Conservation (phyloP, 2,113 vertebrate genomes). For the Leuciscus idus region DNA sequence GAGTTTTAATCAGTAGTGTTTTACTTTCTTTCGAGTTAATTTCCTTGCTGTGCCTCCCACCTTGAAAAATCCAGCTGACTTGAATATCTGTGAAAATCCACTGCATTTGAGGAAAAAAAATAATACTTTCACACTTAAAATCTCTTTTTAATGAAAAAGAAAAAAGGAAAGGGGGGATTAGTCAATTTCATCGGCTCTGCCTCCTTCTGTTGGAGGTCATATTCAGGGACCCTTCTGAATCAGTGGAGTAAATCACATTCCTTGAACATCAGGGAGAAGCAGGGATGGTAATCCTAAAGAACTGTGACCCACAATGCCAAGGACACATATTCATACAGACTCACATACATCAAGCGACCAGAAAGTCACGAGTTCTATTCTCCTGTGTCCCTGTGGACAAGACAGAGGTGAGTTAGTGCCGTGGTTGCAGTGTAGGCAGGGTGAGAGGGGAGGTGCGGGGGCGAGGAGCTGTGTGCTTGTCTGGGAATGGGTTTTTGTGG, state of each 20-base stretch:
- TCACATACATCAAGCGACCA: not conserved
- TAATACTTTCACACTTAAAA: slow-evolving; percentile 54
- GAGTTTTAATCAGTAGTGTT: not conserved
- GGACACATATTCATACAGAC: not conserved
- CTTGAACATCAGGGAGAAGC: slow-evolving; percentile 51
- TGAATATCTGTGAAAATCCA: slow-evolving; percentile 38
- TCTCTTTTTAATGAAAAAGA: slow-evolving; percentile 62
- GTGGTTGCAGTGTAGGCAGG: slow-evolving; percentile 43
- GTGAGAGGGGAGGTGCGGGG: not conserved
- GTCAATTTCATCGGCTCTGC: slow-evolving; percentile 49
- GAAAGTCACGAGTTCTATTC: not conserved
- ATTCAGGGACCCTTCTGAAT: slow-evolving; percentile 51
- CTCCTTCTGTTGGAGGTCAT: slow-evolving; percentile 57
- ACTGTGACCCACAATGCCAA: slow-evolving; percentile 22
- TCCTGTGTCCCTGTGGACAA: not conserved
- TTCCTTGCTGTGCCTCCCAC: slow-evolving; percentile 14
- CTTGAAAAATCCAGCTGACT: slow-evolving; percentile 13
- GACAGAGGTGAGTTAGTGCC: slow-evolving; percentile 37
- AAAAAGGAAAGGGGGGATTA: slow-evolving; percentile 57
- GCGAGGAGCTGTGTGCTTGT: slow-evolving; percentile 35
- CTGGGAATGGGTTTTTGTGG: slow-evolving; percentile 44
- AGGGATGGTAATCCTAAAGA: slow-evolving; percentile 36
- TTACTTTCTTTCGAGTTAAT: not conserved
- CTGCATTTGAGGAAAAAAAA: slow-evolving; percentile 32
- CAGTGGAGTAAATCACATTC: slow-evolving; percentile 61